These are phyloP conservation scores for Ceratotherium simum DNA, from an alignment of 2,113 vertebrate genomes.

Conservation along the genomic window DNA sequence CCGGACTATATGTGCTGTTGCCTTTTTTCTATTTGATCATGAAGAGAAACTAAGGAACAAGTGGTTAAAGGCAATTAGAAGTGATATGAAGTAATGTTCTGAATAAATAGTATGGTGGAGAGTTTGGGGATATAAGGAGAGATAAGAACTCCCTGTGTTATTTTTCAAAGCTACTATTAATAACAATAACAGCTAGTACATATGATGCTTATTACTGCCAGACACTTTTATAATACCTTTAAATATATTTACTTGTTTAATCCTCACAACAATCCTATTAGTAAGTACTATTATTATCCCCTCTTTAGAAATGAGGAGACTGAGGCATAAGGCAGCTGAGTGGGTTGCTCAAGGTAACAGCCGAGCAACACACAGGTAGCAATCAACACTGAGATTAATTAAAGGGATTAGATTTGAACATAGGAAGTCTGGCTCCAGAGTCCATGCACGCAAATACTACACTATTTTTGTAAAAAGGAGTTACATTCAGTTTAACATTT, in stretches of 20 bases:
- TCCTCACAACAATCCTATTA: neutral
- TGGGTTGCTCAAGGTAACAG: neutral
- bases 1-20: neutral
- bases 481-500: constrained; percentile 22
- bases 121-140: neutral
- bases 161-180: neutral
- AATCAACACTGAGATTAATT: neutral
- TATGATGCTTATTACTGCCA: neutral
- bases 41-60: constrained; percentile 27
- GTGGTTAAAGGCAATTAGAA: constrained; percentile 19
- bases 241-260: constrained; percentile 26
- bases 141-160: neutral
- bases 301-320: constrained; percentile 28
- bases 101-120: neutral
- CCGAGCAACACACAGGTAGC: neutral
- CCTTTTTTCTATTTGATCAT: neutral
- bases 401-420: neutral
- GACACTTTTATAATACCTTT: neutral
- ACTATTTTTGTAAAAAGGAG: neutral
- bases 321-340: neutral
- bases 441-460: neutral
- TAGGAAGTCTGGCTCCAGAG: neutral
- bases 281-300: neutral
- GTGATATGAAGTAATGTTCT: neutral
- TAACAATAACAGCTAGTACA: neutral